phyloP scores from a whole-genome alignment of 2,888 invertebrate species.

The Agrotis ipsilon region DNA sequence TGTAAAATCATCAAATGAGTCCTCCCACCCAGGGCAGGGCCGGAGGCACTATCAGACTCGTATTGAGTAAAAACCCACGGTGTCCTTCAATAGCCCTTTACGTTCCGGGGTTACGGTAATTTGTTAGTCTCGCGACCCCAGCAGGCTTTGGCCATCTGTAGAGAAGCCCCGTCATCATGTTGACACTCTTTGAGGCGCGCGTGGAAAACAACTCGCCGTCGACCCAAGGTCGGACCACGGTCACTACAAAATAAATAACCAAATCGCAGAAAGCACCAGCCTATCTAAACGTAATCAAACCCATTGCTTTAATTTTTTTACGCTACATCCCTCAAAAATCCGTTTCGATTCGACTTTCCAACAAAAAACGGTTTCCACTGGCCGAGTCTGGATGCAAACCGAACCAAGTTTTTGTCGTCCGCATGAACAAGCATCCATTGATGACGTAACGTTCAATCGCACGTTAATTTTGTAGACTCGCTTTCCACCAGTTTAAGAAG shows the following conservation, averaged over 20 bases:
- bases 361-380: conserved; percentile 18
- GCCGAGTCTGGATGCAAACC: conserved; percentile 8
- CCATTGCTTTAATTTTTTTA: conserved; percentile 27
- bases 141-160: no score
- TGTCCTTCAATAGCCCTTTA: no score
- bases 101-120: no score
- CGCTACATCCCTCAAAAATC: conserved; percentile 8
- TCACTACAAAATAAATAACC: not conserved
- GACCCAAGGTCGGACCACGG: no score
- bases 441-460: conserved; percentile 37
- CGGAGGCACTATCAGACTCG: no score
- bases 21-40: no score
- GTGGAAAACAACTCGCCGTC: no score
- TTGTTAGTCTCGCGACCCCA: no score
- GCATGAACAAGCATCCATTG: conserved; percentile 30
- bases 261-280: conserved; percentile 5
- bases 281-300: conserved; percentile 14
- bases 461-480: conserved; percentile 42
- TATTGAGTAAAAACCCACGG: no score
- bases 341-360: not conserved
- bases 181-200: no score
- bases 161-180: no score
- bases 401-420: conserved; percentile 22
- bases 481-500: conserved; percentile 27
- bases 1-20: no score